Conservation (phyloP, 2,797 vertebrate genomes). For the Notoglanidium macrostoma region DNA sequence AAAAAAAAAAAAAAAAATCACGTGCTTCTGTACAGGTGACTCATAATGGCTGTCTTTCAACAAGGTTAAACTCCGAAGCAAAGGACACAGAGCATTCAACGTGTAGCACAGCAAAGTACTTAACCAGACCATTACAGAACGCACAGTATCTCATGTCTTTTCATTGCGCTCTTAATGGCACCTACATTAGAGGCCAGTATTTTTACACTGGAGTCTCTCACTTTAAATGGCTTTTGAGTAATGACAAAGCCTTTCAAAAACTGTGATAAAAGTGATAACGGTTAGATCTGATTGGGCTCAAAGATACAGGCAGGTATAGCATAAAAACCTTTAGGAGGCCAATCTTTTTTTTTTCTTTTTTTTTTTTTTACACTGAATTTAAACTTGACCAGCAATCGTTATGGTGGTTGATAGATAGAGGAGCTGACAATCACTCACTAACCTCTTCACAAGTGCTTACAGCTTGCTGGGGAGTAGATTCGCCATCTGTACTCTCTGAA, state of each 20-base stretch:
- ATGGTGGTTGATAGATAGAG: background rate
- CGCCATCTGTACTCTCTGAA: background rate
- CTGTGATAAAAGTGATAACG: conserved; percentile 39
- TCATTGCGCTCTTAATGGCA: conserved; percentile 52
- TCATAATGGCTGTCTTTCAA: conserved; percentile 47
- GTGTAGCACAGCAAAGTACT: conserved; percentile 51
- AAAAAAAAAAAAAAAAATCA: background rate
- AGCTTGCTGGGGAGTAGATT: background rate
- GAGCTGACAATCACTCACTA: background rate
- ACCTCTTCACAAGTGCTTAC: background rate
- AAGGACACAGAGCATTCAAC: conserved; percentile 53
- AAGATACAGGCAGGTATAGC: background rate
- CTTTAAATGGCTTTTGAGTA: conserved; percentile 42
- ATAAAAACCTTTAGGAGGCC: background rate
- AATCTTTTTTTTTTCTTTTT: conserved; percentile 1
- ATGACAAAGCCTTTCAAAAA: conserved; percentile 38
- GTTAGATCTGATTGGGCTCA: conserved; percentile 1
- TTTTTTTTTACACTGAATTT: background rate
- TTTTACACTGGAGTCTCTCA: conserved; percentile 42
- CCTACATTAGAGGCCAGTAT: conserved; percentile 53
- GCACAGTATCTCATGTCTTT: conserved; percentile 47
- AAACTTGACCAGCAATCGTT: background rate
- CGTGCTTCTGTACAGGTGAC: conserved; percentile 45
- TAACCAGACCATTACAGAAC: conserved; percentile 56
- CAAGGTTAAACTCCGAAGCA: conserved; percentile 55